These are phyloP conservation scores for Eristalinus sepulchralis DNA, from an alignment of 2,888 invertebrate genomes.

Conservation along the genomic window DNA sequence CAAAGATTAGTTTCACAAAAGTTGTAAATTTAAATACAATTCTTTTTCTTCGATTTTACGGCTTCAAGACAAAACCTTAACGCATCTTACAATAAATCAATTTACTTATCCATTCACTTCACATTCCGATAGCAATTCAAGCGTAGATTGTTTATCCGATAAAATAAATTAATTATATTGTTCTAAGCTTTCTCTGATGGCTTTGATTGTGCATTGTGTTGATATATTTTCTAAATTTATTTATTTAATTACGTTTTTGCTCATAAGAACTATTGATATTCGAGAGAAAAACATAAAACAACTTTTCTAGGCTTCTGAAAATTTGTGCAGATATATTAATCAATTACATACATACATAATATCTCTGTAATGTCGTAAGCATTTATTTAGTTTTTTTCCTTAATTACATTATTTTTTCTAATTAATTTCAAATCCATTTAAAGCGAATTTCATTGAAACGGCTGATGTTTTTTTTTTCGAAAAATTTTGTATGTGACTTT, in stretches of 20 bases:
- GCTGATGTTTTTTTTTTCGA: slow-evolving; percentile 10
- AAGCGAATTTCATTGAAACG: slow-evolving; percentile 58
- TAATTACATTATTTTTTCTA: neutral
- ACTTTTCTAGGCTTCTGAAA: slow-evolving; percentile 6
- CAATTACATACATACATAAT: neutral
- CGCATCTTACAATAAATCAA: slow-evolving; percentile 33
- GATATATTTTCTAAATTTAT: slow-evolving; percentile 9
- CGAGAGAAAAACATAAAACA: slow-evolving; percentile 7
- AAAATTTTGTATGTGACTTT: slow-evolving; percentile 62
- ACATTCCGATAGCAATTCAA: slow-evolving; percentile 16
- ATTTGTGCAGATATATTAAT: slow-evolving; percentile 51
- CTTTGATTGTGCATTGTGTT: slow-evolving; percentile 63
- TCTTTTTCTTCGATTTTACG: neutral
- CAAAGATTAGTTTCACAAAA: slow-evolving; percentile 50
- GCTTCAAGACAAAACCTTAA: slow-evolving; percentile 48
- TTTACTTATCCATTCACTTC: slow-evolving; percentile 10
- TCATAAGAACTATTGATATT: slow-evolving; percentile 4
- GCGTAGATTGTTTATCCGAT: slow-evolving; percentile 29
- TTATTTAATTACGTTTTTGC: neutral
- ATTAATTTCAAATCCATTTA: slow-evolving; percentile 55
- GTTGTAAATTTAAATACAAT: slow-evolving; percentile 45
- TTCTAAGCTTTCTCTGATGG: slow-evolving; percentile 41
- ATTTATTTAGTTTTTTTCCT: neutral
- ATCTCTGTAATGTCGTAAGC: slow-evolving; percentile 21
- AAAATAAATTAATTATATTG: slow-evolving; percentile 1